These are phyloP conservation scores for Iselma pallidipennis DNA, from an alignment of 2,888 invertebrate genomes.

Conservation along the genomic window DNA sequence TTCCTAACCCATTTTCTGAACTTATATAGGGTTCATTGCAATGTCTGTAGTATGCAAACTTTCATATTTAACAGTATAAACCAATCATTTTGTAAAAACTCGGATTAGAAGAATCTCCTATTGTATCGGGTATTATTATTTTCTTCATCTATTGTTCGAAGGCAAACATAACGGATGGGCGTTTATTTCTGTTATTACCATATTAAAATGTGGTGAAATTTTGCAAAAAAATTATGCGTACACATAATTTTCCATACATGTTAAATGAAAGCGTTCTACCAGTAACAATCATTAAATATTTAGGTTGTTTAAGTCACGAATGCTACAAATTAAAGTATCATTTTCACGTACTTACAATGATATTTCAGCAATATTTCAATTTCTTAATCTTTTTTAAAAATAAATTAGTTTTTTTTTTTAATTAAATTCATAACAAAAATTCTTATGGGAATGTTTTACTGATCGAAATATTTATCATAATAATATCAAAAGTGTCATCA, in stretches of 20 bases:
- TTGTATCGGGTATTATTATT: neutral
- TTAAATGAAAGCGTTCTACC: slow-evolving; percentile 10
- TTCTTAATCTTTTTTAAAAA: neutral
- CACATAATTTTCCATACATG: slow-evolving; percentile 10
- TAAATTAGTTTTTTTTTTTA: slow-evolving; percentile 7
- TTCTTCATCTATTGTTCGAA: neutral
- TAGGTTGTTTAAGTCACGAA: slow-evolving; percentile 16
- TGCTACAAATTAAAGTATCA: neutral
- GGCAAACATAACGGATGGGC: neutral
- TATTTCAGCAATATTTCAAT: slow-evolving; percentile 2
- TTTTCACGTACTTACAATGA: slow-evolving; percentile 1
- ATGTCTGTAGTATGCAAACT: no score
- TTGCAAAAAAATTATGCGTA: no score
- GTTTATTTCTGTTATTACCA: no score
- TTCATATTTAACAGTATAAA: no score
- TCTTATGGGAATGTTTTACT: neutral
- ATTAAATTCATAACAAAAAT: slow-evolving; percentile 3
- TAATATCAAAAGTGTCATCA: neutral
- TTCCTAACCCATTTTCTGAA: neutral
- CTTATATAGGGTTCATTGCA: neutral
- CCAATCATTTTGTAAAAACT: no score
- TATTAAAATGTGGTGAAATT: no score
- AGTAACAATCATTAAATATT: neutral
- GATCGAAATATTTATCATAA: no score
- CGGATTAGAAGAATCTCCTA: no score